Evolutionary conservation across 2,888 invertebrate genomes (phyloP), one percentile per base, ranked within the genome.

Genomic region (Aphrophora alni): DNA sequence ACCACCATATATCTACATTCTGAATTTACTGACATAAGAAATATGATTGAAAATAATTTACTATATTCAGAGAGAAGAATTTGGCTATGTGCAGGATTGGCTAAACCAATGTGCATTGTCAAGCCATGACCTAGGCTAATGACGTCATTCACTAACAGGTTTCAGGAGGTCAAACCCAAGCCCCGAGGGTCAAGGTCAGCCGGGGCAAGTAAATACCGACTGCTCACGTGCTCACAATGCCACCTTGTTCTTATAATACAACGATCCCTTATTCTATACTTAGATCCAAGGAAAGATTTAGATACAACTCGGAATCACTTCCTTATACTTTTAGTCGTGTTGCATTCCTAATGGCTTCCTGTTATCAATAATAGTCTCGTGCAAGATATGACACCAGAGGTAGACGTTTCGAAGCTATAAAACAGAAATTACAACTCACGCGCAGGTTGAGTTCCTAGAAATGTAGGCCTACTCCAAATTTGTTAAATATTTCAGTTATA

Each of bases 71-170:
- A 14, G 44, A 44, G 12, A 14, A 44, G 44, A 21, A 59, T 59
- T 59, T 59, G 21, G 59, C 59, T 59, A 44, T n/a, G 10, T 8
- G 4, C 7, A 59, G 21, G 59, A 59, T 59, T 59, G 59, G 21
- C 5, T 8, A 44, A 44, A 44, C 44, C 3, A 44, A 4, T 8
- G 59, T 59, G n/a, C 59, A 59, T 59, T 59, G 59, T 59, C 59
- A 59, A 59, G 59, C 59, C 59, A 59, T 59, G 59, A 59, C 59
- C 59, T 59, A 59, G 21, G 59, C 21, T 59, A 59, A 21, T 59
- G 59, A 59, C 59, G 59, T 59, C 59, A 59, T 17, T 21, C 59
- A 59, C 59, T 59, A 59, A 59, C 59, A 59, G 59, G 59, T 59
- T 59, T 59, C 59, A 59, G n/a, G 59, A 59, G 59, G 59, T 59